Conservation (phyloP, 2,113 vertebrate species). For the Tiliqua scincoides region DNA sequence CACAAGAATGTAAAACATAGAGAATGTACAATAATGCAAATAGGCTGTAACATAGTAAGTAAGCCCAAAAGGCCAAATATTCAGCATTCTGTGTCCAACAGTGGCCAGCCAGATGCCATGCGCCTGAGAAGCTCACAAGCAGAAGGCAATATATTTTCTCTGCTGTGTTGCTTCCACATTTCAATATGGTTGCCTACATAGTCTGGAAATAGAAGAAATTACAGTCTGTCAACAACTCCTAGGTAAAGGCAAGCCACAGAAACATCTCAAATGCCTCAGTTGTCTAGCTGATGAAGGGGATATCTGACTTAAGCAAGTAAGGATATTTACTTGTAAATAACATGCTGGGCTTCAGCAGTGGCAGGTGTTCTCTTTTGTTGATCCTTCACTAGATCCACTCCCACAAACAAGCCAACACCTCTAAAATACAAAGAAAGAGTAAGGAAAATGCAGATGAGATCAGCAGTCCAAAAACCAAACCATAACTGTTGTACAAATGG, state of each 20-base stretch:
- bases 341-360: slow-evolving; percentile 91
- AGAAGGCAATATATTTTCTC: neutral
- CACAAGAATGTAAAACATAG: neutral
- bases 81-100: neutral
- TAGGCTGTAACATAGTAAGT: neutral
- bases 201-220: neutral
- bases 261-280: neutral
- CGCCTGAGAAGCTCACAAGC: neutral
- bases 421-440: slow-evolving; percentile 68
- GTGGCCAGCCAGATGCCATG: neutral
- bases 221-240: neutral
- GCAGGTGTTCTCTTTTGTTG: slow-evolving; percentile 84
- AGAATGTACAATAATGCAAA: too few species aligned
- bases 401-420: slow-evolving; percentile 91
- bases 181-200: neutral
- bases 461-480: neutral
- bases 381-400: slow-evolving; percentile 92
- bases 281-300: neutral
- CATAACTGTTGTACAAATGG: neutral
- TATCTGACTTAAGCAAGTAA: neutral
- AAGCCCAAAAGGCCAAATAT: neutral
- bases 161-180: neutral
- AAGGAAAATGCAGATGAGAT: neutral
- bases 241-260: neutral
- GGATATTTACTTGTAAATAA: slow-evolving; percentile 87